Base-by-base conservation (phyloP, 2,888 invertebrate species). In the Plebejus anna region DNA sequence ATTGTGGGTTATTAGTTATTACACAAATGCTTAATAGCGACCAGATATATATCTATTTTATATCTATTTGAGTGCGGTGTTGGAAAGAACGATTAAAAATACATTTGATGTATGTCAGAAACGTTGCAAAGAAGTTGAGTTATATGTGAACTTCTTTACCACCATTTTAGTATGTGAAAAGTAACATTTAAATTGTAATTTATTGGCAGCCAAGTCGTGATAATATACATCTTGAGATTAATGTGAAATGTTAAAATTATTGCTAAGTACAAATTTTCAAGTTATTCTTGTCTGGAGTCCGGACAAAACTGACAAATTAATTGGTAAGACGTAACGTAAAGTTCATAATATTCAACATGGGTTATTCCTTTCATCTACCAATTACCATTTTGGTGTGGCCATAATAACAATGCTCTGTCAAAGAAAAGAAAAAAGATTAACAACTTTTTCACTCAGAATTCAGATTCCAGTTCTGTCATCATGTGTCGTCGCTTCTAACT, bases 371-470 rank as follows among this genome's bases (percentile, higher is more conserved):
- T 4, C 32, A 9, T 47, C 47, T 38, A 22, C 47, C 11, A 22
- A 28, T 22, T 42, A 42, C 6, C 71, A 71, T 42, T n/a, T 22
- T 72, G 47, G 72, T 73, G 73, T 73, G 55, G 55, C 5, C 55
- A 73, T 42, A 22, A 55, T 16, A 55, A 55, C 16, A 16, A 55
- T 55, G 13, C 55, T 55, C 55, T 55, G 47, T 47, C 47, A 47
- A 28, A 9, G 11, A 32, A 66, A 66, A 66, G 4, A 28, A 66
- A 66, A 13, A 2, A 22, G 9, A 2, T 28, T 28, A 22, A 61
- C 22, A 22, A 61, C 2, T 61, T 61, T 28, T 61, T 22, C 6
- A 61, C 51, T 51, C 13, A 9, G 22, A 22, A 61, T 13, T 51
- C 13, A 9, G 22, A 7, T 61, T 9, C 22, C 61, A 11, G 28